Conservation (phyloP, 2,113 vertebrate genomes). For the Ceyx margarethae region DNA sequence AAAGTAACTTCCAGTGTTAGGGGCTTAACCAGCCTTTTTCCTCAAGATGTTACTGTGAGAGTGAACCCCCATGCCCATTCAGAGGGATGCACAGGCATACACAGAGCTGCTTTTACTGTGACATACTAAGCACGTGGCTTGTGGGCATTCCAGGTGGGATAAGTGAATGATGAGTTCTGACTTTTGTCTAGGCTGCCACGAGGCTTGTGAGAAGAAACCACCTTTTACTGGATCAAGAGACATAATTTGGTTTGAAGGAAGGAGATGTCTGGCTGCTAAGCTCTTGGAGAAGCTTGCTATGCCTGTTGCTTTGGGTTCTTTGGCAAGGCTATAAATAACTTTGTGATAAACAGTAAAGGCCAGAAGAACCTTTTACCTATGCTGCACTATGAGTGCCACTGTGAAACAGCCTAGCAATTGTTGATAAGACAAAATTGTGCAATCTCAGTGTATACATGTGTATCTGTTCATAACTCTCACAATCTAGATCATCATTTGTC, state of each 20-base stretch:
- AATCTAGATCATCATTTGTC: not conserved
- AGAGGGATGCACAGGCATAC: not conserved
- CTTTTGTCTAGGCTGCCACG: not conserved
- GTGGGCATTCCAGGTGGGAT: not conserved
- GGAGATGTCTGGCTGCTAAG: not conserved
- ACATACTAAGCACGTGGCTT: not conserved
- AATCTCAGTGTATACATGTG: not conserved
- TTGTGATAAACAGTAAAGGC: not conserved
- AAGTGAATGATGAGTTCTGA: not conserved
- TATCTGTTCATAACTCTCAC: not conserved
- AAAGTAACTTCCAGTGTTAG: not conserved
- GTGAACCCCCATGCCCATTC: not conserved
- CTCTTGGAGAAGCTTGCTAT: not conserved
- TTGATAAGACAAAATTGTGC: not conserved
- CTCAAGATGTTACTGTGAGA: not conserved
- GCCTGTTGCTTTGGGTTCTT: not conserved
- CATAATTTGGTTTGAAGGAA: not conserved
- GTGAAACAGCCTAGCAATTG: not conserved
- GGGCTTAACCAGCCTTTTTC: not conserved
- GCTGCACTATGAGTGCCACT: not conserved
- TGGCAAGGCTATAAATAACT: not conserved
- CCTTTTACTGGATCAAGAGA: not conserved
- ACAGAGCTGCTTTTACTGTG: not conserved
- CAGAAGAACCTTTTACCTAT: not conserved
- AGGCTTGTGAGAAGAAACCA: not conserved